Conservation (phyloP, 2,113 vertebrate species). For the Gobius niger region DNA sequence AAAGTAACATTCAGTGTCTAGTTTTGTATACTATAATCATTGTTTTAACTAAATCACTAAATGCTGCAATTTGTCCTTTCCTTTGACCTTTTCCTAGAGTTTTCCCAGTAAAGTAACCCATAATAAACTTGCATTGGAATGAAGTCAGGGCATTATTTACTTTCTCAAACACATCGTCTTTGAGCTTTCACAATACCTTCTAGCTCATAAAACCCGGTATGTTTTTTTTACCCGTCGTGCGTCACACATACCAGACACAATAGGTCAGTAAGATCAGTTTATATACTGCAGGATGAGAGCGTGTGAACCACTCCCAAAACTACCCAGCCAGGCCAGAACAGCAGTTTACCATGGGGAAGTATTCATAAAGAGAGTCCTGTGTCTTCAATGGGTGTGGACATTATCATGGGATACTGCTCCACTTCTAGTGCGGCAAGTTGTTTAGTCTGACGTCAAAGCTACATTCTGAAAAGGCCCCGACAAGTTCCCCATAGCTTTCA, state of each 20-base stretch:
- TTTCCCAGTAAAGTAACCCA: background rate
- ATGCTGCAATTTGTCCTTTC: too few species aligned
- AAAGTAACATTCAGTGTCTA: too few species aligned
- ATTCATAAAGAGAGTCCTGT: constrained; percentile 16
- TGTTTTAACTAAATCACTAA: too few species aligned
- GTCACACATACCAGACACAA: constrained; percentile 45
- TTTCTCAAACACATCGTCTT: constrained; percentile 1
- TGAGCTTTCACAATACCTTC: constrained; percentile 1
- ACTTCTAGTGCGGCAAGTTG: background rate
- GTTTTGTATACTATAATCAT: too few species aligned
- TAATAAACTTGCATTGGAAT: background rate
- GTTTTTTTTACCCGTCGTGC: background rate
- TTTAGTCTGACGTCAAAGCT: background rate
- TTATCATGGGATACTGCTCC: background rate
- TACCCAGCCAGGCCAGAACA: background rate
- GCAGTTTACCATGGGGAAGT: constrained; percentile 34
- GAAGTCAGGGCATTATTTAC: background rate
- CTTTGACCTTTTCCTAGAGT: background rate
- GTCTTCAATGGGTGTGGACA: background rate
- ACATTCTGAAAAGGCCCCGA: background rate
- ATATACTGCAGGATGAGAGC: background rate
- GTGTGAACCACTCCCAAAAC: constrained; percentile 20
- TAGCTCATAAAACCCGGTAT: constrained; percentile 1
- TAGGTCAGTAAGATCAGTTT: constrained; percentile 17
- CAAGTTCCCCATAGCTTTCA: background rate